Evolutionary conservation across 2,888 invertebrate genomes (phyloP), one percentile per base, ranked within the genome.

Genomic region (Physocephala rufipes): DNA sequence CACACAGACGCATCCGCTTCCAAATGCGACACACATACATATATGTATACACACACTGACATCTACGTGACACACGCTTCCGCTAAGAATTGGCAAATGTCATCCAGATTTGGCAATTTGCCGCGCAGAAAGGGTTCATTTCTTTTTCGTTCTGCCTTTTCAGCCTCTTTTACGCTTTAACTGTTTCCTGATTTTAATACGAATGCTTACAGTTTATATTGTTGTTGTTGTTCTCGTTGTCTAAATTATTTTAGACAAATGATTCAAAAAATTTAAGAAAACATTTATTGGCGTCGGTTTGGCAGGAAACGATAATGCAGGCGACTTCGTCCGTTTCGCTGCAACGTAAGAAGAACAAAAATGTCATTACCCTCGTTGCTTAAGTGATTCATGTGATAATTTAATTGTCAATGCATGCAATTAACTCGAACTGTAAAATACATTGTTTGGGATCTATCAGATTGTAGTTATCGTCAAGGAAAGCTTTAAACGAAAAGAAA

Each of bases 41-140:
- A 43, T 16, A 63, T 21, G 7, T 49, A 3, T 2, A 62, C 7
- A 62, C 30, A 65, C 30, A 30, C 36, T 53, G 45, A 63, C 13
- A 63, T n/a, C 19, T 24, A 19, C 53, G 12, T n/a, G n/a, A n/a
- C n/a, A n/a, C n/a, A 36, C 36, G 36, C 36, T 36, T 36, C 5
- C 36, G 9, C 36, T 7, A 36, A 36, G 9, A 36, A 36, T 9
- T 36, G 36, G 5, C 36, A 36, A 36, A 36, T 36, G 55, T 21
- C 15, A 28, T 21, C 15, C 58, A 58, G 28, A 28, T 49, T 68
- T 68, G 68, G 68, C 62, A 68, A 30, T 19, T n/a, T 61, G 62
- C 68, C 68, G 19, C 21, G 24, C 51, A 30, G n/a, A n/a, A n/a
- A 28, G 19, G 13, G 19, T 61, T 66, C 36, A 36, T 36, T 36